Evolutionary conservation across 2,888 invertebrate genomes (phyloP), one percentile per base, ranked within the genome.

Genomic region (Clivina fossor): DNA sequence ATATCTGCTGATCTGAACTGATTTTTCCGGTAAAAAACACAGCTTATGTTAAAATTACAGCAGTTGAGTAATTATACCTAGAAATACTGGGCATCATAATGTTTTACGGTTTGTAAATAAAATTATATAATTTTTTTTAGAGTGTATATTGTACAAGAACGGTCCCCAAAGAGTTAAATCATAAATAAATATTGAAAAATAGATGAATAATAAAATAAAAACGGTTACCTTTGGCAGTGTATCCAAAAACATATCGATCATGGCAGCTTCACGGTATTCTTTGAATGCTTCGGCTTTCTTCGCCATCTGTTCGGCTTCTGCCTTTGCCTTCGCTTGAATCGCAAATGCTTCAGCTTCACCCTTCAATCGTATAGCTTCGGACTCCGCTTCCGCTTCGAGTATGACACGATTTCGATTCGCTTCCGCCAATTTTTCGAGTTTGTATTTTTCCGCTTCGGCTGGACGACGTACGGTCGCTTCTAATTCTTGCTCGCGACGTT

Each of bases 231-330:
- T 95, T 13, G 97, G 97, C 68, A 98, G 76, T 30, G 92, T 90
- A 54, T 96, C 94, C 58, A 98, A 81, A 69, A 96, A 85, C 96
- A 98, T 97, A 70, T 97, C 96, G 57, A 93, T 85, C 88, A 94
- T 91, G 8, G 95, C 94, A 24, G 95, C 94, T 47, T 90, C 93
- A 63, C 94, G 91, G 74, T 97, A 98, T 69, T 96, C 94, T 69
- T 89, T 90, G 88, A 90, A 97, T 11, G 98, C 97, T 65, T 95
- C 95, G 0, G 96, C 97, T 69, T 97, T 98, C 77, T 93, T 93
- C 1, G 90, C 84, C 93, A 97, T 95, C 76, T 96, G 96, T 73
- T 93, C 94, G 0, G 96, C 94, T 70, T 98, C 97, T 1, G 97
- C 97, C 63, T 85, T 90, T 0, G 96, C 97, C 75, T 93, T 94